phyloP scores from a whole-genome alignment of 2,113 vertebrate genomes.

The Odocoileus virginianus region DNA sequence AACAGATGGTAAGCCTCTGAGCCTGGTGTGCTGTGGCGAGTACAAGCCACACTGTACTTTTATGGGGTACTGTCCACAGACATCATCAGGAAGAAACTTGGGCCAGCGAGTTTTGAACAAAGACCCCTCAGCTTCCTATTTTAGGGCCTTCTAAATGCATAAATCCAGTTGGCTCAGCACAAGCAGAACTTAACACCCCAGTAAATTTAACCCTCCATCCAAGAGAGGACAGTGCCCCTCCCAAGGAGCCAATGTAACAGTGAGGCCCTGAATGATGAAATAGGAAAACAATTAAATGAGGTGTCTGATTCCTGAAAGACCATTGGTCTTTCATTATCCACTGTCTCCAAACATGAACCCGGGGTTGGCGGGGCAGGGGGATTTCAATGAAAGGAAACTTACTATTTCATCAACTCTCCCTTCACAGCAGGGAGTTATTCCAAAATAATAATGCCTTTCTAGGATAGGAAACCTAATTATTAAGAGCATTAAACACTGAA shows the following conservation, averaged over 20 bases:
- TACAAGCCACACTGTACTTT: not conserved
- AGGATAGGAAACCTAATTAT: conserved; percentile 63
- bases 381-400: not conserved
- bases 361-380: not conserved
- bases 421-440: conserved; percentile 37
- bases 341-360: not conserved
- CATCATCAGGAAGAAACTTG: not conserved
- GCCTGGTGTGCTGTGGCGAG: not conserved
- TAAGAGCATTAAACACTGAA: conserved; percentile 59
- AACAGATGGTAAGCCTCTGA: conserved; percentile 43
- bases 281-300: not conserved
- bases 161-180: not conserved
- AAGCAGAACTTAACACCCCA: not conserved
- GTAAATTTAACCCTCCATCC: not conserved
- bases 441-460: conserved; percentile 46
- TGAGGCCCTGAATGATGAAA: not conserved
- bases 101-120: not conserved
- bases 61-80: not conserved
- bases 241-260: not conserved
- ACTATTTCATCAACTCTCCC: not conserved
- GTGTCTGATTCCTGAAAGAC: not conserved
- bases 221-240: not conserved
- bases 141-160: not conserved
- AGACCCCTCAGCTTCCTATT: not conserved
- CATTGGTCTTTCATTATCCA: not conserved